phyloP scores from a whole-genome alignment of 2,113 vertebrate species.

The Holacanthus passer region DNA sequence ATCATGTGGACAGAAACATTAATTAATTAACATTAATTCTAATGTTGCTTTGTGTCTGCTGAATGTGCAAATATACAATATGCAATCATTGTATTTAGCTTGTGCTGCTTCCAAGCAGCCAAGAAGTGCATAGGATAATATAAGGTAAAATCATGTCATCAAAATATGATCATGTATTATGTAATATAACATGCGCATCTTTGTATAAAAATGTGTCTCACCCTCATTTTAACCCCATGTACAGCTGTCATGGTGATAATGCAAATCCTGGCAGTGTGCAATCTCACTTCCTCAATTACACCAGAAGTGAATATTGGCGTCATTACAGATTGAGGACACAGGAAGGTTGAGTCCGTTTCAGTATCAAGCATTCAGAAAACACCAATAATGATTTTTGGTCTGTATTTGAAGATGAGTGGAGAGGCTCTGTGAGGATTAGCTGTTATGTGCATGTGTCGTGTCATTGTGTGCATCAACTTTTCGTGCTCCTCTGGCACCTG shows the following conservation, averaged over 20 bases:
- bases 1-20: neutral
- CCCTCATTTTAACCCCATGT: neutral
- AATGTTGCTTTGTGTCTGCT: neutral
- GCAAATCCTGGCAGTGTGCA: neutral
- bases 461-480: neutral
- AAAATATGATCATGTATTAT: neutral
- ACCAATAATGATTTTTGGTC: neutral
- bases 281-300: neutral
- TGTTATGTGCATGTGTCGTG: no score
- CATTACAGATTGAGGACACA: neutral
- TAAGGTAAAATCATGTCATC: neutral
- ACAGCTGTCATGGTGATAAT: neutral
- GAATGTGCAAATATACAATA: neutral
- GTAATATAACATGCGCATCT: neutral
- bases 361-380: no score
- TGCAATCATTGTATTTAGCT: no score
- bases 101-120: neutral
- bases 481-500: slow-evolving; percentile 12
- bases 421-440: neutral
- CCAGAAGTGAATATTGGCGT: neutral
- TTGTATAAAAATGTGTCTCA: neutral
- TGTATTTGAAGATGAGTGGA: neutral
- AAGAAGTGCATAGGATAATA: neutral
- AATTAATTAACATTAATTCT: no score
- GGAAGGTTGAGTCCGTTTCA: neutral